Evolutionary conservation across 1,140 invertebrate species (phyloP), one percentile per base, ranked within the genome.

Genomic region (Brachionus rubens): DNA sequence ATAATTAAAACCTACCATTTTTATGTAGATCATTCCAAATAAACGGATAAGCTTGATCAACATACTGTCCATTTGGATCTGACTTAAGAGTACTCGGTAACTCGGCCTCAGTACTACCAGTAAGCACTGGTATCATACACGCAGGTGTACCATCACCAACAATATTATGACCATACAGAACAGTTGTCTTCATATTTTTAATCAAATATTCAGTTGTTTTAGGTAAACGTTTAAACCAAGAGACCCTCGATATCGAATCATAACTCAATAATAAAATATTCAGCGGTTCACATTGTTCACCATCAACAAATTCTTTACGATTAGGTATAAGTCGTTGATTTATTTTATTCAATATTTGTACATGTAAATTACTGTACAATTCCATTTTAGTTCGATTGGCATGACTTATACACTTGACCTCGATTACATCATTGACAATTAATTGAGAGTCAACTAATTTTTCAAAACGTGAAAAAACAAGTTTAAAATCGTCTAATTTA

Each of bases 71-170:
- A 80, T 67, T 80, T 80, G 77, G 83, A 82, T 54, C 79, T 77
- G 72, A 81, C 82, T 67, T 82, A 78, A 40, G 87, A 0, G 91
- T 90, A 79, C 93, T 91, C 0, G 92, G 92, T 24, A 94, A 82
- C 82, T 96, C 93, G 4, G 90, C 81, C 83, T 96, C 94, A 0
- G 91, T 94, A 82, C 90, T 89, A 6, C 88, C 88, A 0, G 93
- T 95, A 0, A 97, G 84, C 52, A 97, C 90, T 0, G 94, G 94
- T 46, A 83, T 80, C 36, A 80, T 77, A 0, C 83, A 82, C 70
- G 78, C 52, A 79, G 93, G 92, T 0, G 94, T 96, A 0, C 94
- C 94, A 85, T 97, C 94, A 0, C 94, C 94, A 1, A 96, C 90
- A 72, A 96, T 94, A 80, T 95, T 95, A 79, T 93, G 92, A 79